Evolutionary conservation across 2,888 invertebrate species (phyloP).

Genomic region (Labia minor): DNA sequence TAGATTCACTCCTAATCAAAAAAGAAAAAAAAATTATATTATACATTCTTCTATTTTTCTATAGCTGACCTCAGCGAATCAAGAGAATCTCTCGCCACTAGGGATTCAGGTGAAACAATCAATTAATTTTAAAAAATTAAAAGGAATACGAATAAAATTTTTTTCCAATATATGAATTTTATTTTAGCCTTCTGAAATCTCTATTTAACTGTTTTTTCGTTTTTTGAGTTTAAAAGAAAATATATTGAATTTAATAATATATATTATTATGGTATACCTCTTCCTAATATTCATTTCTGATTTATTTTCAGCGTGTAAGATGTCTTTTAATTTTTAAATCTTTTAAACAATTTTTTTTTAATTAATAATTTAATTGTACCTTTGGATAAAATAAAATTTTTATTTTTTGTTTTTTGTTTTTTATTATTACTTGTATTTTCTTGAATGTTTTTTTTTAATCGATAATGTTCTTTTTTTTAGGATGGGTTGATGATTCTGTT

Average conservation of each 20-base stretch:
- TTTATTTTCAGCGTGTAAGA: too few species aligned
- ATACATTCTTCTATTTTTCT: slow-evolving; percentile 19
- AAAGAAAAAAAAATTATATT: slow-evolving; percentile 3
- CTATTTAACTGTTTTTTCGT: slow-evolving; percentile 24
- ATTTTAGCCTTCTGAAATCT: slow-evolving; percentile 20
- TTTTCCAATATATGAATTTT: slow-evolving; percentile 15
- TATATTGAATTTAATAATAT: too few species aligned
- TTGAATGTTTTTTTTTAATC: too few species aligned
- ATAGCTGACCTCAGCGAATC: slow-evolving; percentile 69
- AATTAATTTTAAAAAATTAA: slow-evolving; percentile 22
- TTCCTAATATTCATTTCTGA: too few species aligned
- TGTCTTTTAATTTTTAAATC: too few species aligned
- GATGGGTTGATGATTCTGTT: slow-evolving; percentile 35
- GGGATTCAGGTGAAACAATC: slow-evolving; percentile 59
- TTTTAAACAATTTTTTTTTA: too few species aligned
- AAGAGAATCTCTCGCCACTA: slow-evolving; percentile 66
- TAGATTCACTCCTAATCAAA: too few species aligned
- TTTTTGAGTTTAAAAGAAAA: slow-evolving; percentile 15
- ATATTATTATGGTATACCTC: too few species aligned
- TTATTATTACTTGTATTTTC: slow-evolving; percentile 23
- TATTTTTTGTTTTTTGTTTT: slow-evolving; percentile 21
- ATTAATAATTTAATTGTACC: too few species aligned
- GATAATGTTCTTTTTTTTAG: slow-evolving; percentile 28
- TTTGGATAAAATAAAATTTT: too few species aligned
- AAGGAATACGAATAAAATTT: slow-evolving; percentile 18